Percentiles rank a stretch among this genome's conserved stretches.
phyloP scores from a whole-genome alignment of 2,888 invertebrate genomes.

The Sthenelais limicola region DNA sequence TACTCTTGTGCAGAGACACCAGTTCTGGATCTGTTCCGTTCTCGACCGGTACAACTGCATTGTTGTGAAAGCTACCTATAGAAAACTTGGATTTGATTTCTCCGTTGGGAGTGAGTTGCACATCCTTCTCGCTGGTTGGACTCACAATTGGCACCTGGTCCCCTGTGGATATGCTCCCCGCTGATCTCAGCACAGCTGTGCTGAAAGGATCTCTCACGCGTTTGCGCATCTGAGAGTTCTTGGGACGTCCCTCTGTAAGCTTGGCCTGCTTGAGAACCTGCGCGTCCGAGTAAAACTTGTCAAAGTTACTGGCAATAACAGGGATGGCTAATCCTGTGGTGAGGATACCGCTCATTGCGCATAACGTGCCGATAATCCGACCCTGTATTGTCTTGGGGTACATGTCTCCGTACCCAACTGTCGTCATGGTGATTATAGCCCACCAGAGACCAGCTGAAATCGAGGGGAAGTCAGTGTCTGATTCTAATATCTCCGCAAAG shows the following conservation, averaged over 20 bases:
- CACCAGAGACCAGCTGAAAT: conserved; percentile 47
- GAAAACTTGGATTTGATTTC: conserved; percentile 8
- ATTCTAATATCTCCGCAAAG: conserved; percentile 18
- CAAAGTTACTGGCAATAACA: conserved; percentile 47
- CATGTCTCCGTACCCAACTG: conserved; percentile 47
- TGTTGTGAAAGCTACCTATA: background rate
- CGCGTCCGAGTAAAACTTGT: conserved; percentile 51
- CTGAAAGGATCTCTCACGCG: conserved; percentile 22
- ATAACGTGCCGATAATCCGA: conserved; percentile 44
- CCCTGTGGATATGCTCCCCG: background rate
- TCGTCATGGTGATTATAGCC: conserved; percentile 48
- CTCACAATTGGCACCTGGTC: background rate
- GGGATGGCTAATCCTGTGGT: conserved; percentile 47
- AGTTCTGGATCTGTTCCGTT: no score
- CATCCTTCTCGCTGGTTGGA: background rate
- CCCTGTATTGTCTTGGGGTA: conserved; percentile 35
- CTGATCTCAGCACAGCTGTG: background rate
- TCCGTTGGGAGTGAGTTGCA: background rate
- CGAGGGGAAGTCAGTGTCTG: conserved; percentile 16
- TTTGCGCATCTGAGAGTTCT: conserved; percentile 27
- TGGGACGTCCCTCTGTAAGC: conserved; percentile 6
- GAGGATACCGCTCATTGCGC: conserved; percentile 45
- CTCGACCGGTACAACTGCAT: background rate
- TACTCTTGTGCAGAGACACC: no score
- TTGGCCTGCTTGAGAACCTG: conserved; percentile 32